A percentile compares a stretch with the other conserved stretches of the same genome.
Evolutionary conservation across 2,797 vertebrate genomes (phyloP).

Genomic region (Gadopsis bispinosus): DNA sequence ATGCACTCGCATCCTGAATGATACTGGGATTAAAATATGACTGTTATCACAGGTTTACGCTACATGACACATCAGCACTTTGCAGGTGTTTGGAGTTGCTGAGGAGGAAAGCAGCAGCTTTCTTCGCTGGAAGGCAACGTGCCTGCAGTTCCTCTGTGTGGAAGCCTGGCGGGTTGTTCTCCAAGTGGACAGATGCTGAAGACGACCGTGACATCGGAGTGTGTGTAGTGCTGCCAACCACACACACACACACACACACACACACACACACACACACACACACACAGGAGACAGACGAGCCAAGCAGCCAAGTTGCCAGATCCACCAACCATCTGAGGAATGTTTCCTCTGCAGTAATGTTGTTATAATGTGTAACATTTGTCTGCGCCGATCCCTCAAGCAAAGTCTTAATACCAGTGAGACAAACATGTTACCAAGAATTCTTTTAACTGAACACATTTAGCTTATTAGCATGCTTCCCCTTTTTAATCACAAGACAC

Average conservation of each 20-base stretch:
- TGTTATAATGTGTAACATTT: constrained; percentile 55
- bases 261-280: constrained; percentile 11
- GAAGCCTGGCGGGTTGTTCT: constrained; percentile 32
- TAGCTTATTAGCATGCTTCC: not conserved
- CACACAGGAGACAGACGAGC: constrained; percentile 30
- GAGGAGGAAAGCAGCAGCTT: constrained; percentile 23
- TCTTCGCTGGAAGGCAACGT: not conserved
- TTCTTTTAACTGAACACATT: not conserved
- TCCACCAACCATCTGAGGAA: constrained; percentile 67
- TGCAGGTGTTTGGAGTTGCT: not conserved
- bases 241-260: constrained; percentile 31
- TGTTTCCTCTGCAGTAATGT: constrained; percentile 70
- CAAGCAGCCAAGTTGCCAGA: constrained; percentile 62
- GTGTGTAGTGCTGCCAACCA: constrained; percentile 70
- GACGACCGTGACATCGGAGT: constrained; percentile 56
- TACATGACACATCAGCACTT: not conserved
- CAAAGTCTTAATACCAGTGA: not conserved
- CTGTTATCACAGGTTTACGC: not conserved
- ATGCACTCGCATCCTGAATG: not conserved
- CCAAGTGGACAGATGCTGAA: constrained; percentile 72
- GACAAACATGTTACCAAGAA: not conserved
- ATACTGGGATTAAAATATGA: not conserved
- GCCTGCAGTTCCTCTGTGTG: constrained; percentile 16
- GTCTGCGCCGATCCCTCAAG: constrained; percentile 38
- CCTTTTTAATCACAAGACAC: not conserved